phyloP scores from a whole-genome alignment of 2,888 invertebrate species.

The Heliconius charithonia region DNA sequence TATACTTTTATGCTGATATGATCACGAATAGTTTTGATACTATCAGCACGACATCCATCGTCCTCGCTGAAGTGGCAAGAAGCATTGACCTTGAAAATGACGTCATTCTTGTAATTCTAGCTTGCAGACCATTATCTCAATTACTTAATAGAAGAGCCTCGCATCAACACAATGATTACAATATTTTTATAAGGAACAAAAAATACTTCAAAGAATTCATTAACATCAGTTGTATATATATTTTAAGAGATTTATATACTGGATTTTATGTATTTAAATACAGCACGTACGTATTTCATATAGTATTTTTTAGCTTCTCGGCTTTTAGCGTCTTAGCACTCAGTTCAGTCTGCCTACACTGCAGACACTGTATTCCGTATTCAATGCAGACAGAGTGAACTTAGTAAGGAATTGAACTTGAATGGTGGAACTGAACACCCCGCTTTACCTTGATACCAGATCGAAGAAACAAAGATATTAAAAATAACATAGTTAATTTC shows the following conservation, averaged over 20 bases:
- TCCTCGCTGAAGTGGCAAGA: constrained; percentile 63
- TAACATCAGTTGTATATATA: not conserved
- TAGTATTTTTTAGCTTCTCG: no score
- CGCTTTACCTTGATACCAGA: no score
- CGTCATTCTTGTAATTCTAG: constrained; percentile 63
- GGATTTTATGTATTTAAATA: not conserved
- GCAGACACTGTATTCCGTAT: no score
- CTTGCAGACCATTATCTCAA: constrained; percentile 45
- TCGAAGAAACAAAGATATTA: no score
- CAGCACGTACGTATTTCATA: not conserved
- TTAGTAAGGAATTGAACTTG: not conserved
- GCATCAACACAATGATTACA: constrained; percentile 10
- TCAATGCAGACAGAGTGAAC: no score
- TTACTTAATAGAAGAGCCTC: constrained; percentile 35
- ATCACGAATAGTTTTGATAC: constrained; percentile 57
- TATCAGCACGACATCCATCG: constrained; percentile 66
- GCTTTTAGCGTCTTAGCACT: no score
- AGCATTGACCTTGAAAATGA: constrained; percentile 63
- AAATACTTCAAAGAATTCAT: not conserved
- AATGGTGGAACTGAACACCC: no score
- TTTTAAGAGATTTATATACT: not conserved
- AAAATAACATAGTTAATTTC: no score
- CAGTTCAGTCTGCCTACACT: no score
- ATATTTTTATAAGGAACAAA: constrained; percentile 13
- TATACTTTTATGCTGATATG: constrained; percentile 65